A percentile compares a stretch with the other conserved stretches of the same genome.
These are phyloP conservation scores for Bos javanicus DNA, from an alignment of 2,113 vertebrate species.

Conservation along the genomic window DNA sequence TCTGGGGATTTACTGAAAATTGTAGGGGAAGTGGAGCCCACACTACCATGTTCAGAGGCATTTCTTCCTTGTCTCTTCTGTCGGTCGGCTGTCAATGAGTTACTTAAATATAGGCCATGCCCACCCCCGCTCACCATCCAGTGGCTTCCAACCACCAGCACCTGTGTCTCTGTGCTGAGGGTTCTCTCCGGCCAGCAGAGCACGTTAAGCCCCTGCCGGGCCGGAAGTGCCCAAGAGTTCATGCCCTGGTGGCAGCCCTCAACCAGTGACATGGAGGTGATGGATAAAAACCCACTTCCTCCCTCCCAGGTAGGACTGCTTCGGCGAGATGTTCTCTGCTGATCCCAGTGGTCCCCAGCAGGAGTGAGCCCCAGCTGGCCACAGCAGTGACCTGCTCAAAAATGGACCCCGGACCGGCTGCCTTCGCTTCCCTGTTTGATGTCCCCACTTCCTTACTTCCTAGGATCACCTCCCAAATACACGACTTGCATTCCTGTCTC, in stretches of 20 bases:
- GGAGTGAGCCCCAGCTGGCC: not conserved
- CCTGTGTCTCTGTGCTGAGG: not conserved
- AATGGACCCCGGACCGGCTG: accelerated
- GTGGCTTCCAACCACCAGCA: not conserved
- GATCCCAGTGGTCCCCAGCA: not conserved
- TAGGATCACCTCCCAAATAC: not conserved
- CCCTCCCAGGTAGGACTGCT: not conserved
- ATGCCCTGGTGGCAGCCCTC: not conserved
- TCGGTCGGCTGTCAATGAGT: not conserved
- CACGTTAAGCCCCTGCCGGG: not conserved
- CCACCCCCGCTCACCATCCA: not conserved
- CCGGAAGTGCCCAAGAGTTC: not conserved
- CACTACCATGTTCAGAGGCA: not conserved
- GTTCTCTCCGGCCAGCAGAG: not conserved
- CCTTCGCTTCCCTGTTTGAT: not conserved
- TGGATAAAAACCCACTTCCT: not conserved
- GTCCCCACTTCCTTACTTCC: not conserved
- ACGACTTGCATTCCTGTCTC: not conserved
- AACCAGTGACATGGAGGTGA: not conserved
- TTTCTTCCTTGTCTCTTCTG: not conserved
- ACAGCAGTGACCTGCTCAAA: not conserved
- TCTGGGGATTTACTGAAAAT: not conserved
- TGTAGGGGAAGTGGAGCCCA: not conserved
- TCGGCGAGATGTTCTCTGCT: not conserved
- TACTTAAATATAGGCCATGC: not conserved